Conservation (phyloP, 2,888 invertebrate species). For the Rapana venosa region DNA sequence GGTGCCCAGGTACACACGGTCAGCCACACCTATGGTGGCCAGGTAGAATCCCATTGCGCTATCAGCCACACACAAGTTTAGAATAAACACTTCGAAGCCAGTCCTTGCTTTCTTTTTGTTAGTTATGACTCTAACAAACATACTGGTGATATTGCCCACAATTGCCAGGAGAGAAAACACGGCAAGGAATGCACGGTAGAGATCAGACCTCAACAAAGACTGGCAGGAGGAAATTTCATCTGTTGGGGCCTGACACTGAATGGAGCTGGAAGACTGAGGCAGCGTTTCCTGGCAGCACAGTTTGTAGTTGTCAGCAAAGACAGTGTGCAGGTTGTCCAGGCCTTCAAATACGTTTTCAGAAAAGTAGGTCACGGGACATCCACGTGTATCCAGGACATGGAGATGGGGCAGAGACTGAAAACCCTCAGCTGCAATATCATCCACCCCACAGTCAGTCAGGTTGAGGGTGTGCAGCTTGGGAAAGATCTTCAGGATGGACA, state of each 20-base stretch:
- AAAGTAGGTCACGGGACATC: constrained; percentile 13
- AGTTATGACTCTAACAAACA: not conserved
- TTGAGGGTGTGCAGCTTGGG: not conserved
- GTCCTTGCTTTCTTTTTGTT: not conserved
- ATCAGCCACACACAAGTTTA: constrained; percentile 44
- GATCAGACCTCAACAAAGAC: constrained; percentile 12
- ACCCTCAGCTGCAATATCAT: not conserved
- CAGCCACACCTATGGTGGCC: constrained; percentile 24
- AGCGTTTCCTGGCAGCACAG: constrained; percentile 28
- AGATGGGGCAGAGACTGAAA: not conserved
- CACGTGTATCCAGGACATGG: not conserved
- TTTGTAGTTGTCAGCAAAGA: constrained; percentile 37
- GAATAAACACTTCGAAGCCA: constrained; percentile 36
- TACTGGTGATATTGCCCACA: not conserved
- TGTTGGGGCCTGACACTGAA: constrained; percentile 32
- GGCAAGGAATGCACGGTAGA: constrained; percentile 28
- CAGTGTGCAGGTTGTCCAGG: not conserved
- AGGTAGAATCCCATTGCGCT: constrained; percentile 61
- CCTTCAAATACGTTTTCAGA: not conserved
- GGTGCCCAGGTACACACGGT: constrained; percentile 59
- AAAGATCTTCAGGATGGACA: not conserved
- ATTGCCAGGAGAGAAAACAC: not conserved
- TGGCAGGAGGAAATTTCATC: constrained; percentile 44
- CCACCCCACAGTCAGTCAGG: constrained; percentile 6
- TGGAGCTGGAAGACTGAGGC: not conserved